Evolutionary conservation across 2,888 invertebrate genomes (phyloP).

Genomic region (Lacanobia wlatinum): DNA sequence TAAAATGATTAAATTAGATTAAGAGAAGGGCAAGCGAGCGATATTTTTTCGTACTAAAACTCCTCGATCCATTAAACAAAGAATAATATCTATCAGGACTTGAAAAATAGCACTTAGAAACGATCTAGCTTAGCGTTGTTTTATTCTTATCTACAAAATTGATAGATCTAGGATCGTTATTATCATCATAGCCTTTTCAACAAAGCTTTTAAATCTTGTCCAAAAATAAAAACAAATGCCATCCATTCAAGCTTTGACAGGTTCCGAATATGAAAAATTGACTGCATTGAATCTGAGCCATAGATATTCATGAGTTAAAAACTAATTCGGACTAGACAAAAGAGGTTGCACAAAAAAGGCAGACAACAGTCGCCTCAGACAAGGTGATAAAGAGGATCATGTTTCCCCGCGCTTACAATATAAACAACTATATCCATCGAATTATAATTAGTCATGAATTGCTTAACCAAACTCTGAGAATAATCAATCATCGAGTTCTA

Average conservation of each 20-base stretch:
- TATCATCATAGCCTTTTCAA: background rate
- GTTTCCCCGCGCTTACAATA: background rate
- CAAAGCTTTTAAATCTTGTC: background rate
- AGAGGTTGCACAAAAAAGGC: conserved; percentile 10
- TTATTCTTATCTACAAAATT: conserved; percentile 1
- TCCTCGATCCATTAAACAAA: no score
- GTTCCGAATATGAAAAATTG: conserved; percentile 2
- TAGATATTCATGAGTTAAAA: background rate
- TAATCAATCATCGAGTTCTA: background rate
- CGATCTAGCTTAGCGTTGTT: background rate
- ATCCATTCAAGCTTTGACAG: conserved; percentile 17
- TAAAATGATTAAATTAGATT: no score
- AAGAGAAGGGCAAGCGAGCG: no score
- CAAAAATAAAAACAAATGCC: conserved; percentile 7
- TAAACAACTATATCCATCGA: conserved; percentile 1
- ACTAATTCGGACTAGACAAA: conserved; percentile 1
- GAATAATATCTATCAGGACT: no score
- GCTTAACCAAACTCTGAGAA: background rate
- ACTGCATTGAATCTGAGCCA: background rate
- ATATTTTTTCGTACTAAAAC: no score
- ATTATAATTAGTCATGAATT: conserved; percentile 18
- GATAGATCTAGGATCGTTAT: background rate
- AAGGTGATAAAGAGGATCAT: background rate
- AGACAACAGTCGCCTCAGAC: background rate
- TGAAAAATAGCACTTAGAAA: background rate